Conservation (phyloP, 2,113 vertebrate species). For the Toxostoma redivivum region DNA sequence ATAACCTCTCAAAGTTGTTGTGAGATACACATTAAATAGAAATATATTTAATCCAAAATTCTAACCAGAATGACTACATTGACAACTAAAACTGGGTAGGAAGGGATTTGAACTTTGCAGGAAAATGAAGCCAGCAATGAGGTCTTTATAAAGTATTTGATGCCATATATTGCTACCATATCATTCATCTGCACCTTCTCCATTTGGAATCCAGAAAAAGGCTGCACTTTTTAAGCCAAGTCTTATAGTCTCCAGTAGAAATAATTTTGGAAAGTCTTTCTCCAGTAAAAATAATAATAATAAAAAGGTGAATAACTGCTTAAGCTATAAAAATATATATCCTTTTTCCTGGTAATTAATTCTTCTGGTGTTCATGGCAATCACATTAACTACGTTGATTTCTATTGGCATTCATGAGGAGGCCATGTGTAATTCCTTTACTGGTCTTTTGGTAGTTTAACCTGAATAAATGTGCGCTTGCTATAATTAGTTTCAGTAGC, state of each 20-base stretch:
- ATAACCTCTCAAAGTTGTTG: neutral
- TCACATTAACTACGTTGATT: conserved; percentile 16
- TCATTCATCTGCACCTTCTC: neutral
- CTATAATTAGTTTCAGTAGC: conserved; percentile 8
- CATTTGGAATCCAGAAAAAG: neutral
- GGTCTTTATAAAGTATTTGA: neutral
- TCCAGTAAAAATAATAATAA: neutral
- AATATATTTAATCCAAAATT: neutral
- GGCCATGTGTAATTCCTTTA: conserved; percentile 10
- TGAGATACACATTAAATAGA: neutral
- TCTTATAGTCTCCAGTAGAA: neutral
- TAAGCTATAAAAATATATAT: neutral
- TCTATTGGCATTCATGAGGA: conserved; percentile 32
- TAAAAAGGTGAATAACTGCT: neutral
- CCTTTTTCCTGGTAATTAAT: conserved; percentile 10
- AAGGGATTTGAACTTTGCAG: neutral
- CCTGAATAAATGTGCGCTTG: neutral
- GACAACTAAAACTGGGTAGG: neutral
- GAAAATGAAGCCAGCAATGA: neutral
- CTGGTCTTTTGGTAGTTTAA: conserved; percentile 3
- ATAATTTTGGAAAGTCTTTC: neutral
- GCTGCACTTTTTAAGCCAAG: neutral
- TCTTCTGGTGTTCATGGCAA: neutral
- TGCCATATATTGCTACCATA: neutral
- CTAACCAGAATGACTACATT: neutral